Evolutionary conservation across 1,140 invertebrate species (phyloP), one percentile per base, ranked within the genome.

Genomic region (Propsilocerus akamusi): DNA sequence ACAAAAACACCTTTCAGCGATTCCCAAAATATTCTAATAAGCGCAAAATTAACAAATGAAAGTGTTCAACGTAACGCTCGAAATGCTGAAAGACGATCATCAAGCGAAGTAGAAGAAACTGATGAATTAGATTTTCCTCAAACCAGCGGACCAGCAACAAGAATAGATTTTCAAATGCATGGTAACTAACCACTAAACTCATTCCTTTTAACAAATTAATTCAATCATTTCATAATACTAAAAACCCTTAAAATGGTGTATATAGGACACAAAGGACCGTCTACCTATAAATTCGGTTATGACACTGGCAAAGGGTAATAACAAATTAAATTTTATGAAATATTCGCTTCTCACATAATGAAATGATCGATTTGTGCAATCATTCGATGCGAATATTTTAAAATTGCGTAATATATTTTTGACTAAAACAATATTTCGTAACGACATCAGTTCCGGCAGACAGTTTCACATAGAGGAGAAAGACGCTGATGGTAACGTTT

Each of bases 231-330:
- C 28, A 30, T 20, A 41, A 41, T 17, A 6, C 14, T 17, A 41
- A 41, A 41, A 37, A 3, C 20, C 20, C 14, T 41, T 8, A 41
- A 14, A 41, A 8, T 41, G 17, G 28, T 20, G 5, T 41, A 41
- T 17, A 41, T 20, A 41, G 85, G 85, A 28, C 81, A 86, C 63
- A 74, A 80, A 48, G 86, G 86, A 32, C 86, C 86, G 2, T 72
- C 83, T 55, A 85, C 81, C 46, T 92, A 90, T 62, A 79, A 86
- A 62, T 90, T 87, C 66, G 86, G 86, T 52, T 90, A 76, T 62
- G 85, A 90, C 59, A 90, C 86, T 26, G 87, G 86, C 53, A 78
- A 80, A 66, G 83, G 84, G 85, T 87, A 71, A 77, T 66, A 61
- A 32, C 51, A 30, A 25, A 53, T 41, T 26, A 12, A 12, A 12